Percentiles rank a stretch among this genome's conserved stretches.
These are phyloP conservation scores for Atherinomorus stipes DNA, from an alignment of 2,113 vertebrate genomes.

Conservation along the genomic window DNA sequence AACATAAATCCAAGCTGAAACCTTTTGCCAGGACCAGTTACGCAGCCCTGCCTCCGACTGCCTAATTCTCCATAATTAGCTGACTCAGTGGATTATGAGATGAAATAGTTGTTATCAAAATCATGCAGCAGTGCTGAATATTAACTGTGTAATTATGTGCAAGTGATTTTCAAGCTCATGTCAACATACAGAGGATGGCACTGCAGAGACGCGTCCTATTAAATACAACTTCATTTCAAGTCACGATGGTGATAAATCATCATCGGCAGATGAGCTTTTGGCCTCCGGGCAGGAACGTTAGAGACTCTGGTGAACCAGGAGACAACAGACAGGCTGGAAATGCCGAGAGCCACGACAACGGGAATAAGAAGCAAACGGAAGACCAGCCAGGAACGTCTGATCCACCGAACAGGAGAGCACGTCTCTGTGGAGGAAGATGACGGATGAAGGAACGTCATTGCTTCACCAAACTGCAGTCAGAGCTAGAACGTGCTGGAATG, in stretches of 20 bases:
- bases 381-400: too few species aligned
- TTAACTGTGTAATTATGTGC: conserved; percentile 46
- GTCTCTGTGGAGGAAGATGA: too few species aligned
- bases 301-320: not conserved
- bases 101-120: conserved; percentile 66
- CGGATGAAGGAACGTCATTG: too few species aligned
- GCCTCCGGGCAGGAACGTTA: not conserved
- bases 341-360: too few species aligned
- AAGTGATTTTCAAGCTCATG: conserved; percentile 40
- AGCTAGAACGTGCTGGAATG: too few species aligned
- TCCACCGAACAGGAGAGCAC: too few species aligned
- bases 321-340: too few species aligned
- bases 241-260: not conserved
- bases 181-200: conserved; percentile 5
- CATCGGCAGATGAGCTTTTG: not conserved
- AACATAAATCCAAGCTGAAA: conserved; percentile 43
- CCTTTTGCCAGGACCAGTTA: conserved; percentile 62
- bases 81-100: conserved; percentile 63
- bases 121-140: conserved; percentile 45
- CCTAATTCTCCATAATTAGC: conserved; percentile 66
- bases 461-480: too few species aligned
- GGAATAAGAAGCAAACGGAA: too few species aligned
- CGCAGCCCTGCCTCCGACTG: conserved; percentile 27
- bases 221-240: not conserved
- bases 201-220: not conserved